A percentile compares a stretch with the other conserved stretches of the same genome.
phyloP scores from a whole-genome alignment of 2,113 vertebrate species.

The Tapirus terrestris region DNA sequence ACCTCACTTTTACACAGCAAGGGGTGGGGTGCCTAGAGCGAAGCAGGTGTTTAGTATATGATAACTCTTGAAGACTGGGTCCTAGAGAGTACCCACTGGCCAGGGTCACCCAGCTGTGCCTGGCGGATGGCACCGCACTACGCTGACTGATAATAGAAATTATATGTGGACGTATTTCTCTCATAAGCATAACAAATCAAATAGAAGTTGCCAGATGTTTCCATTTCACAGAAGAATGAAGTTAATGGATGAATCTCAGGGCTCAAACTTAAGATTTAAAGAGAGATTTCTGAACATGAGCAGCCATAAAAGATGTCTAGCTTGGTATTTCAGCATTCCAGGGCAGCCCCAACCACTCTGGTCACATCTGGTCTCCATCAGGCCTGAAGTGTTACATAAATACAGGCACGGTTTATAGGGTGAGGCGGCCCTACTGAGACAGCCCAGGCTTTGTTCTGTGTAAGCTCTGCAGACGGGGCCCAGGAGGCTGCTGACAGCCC shows the following conservation, averaged over 20 bases:
- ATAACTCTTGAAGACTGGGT: neutral
- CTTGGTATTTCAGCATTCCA: constrained; percentile 52
- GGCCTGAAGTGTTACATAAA: constrained; percentile 64
- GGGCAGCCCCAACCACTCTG: neutral
- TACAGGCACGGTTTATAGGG: constrained; percentile 31
- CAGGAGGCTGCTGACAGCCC: neutral
- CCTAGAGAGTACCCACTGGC: neutral
- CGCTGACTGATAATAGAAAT: neutral
- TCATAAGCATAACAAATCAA: neutral
- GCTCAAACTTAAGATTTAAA: constrained; percentile 41
- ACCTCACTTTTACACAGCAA: neutral
- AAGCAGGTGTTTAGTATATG: neutral
- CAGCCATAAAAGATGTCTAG: neutral
- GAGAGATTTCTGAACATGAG: neutral
- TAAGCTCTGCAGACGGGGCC: neutral
- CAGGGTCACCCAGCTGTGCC: neutral
- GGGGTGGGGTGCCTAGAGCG: neutral
- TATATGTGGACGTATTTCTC: neutral
- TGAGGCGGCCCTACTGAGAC: neutral
- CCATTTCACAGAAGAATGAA: constrained; percentile 36
- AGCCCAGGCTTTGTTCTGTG: neutral
- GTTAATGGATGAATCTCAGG: neutral
- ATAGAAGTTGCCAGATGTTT: constrained; percentile 50
- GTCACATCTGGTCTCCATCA: constrained; percentile 76
- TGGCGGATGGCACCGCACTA: rapidly evolving